Conservation (phyloP, 1,140 invertebrate species). For the Paraescarpia echinospica region DNA sequence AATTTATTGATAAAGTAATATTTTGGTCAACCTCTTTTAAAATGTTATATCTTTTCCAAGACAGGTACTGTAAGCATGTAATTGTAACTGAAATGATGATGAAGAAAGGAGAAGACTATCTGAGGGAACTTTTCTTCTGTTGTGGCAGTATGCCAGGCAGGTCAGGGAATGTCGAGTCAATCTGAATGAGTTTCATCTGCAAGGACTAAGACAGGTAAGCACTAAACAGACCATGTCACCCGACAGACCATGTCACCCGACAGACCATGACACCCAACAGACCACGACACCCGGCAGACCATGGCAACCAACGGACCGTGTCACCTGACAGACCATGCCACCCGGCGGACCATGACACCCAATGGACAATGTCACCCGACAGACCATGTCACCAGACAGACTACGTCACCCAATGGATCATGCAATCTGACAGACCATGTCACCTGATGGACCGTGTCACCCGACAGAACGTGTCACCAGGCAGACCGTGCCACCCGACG, state of each 20-base stretch:
- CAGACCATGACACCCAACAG: background rate
- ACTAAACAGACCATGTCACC: background rate
- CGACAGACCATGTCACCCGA: background rate
- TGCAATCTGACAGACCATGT: background rate
- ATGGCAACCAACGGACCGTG: background rate
- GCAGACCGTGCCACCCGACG: background rate
- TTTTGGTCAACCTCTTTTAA: too few species aligned
- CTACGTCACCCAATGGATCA: background rate
- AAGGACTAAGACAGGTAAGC: slow-evolving; percentile 3
- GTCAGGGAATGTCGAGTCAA: background rate
- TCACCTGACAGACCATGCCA: background rate
- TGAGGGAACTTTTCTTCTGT: background rate
- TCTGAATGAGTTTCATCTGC: slow-evolving; percentile 7
- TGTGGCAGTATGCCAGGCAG: slow-evolving; percentile 11
- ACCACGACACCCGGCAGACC: background rate
- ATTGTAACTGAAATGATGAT: background rate
- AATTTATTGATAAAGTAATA: too few species aligned
- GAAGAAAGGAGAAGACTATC: background rate
- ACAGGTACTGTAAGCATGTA: too few species aligned
- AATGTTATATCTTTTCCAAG: too few species aligned
- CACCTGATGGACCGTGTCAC: background rate
- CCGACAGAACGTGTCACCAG: background rate
- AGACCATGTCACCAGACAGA: background rate
- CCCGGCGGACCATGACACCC: background rate
- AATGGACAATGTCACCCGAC: background rate